Evolutionary conservation across 2,113 vertebrate genomes (phyloP).

Genomic region (Pelobates fuscus): DNA sequence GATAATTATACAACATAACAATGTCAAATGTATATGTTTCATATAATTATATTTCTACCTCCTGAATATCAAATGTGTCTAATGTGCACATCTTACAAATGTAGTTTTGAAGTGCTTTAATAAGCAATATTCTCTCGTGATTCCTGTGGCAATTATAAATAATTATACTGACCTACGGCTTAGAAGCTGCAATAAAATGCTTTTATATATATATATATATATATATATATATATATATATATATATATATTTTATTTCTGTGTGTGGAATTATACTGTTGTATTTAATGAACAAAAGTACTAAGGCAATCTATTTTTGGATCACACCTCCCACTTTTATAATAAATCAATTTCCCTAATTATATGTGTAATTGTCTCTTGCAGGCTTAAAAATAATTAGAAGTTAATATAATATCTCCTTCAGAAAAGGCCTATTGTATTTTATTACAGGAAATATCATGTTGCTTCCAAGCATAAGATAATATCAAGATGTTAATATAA

Average conservation of each 20-base stretch:
- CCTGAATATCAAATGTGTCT: slow-evolving; percentile 1
- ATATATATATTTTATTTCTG: not conserved
- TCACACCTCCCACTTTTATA: slow-evolving; percentile 8
- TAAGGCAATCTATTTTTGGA: slow-evolving; percentile 23
- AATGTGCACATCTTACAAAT: slow-evolving; percentile 25
- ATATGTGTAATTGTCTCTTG: slow-evolving; percentile 20
- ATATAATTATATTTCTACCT: slow-evolving; percentile 13
- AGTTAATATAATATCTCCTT: slow-evolving; percentile 10
- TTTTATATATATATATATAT: too few species aligned
- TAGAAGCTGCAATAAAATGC: slow-evolving; percentile 15
- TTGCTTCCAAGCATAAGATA: not conserved
- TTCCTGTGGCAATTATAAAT: slow-evolving; percentile 38
- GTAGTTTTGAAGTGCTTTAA: slow-evolving; percentile 33
- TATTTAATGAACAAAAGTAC: slow-evolving; percentile 39
- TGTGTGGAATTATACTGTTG: slow-evolving; percentile 11
- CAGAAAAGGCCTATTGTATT: not conserved
- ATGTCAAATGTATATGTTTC: slow-evolving; percentile 18
- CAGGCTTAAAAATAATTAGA: slow-evolving; percentile 24
- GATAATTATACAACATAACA: slow-evolving; percentile 23
- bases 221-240: too few species aligned
- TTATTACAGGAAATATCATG: not conserved
- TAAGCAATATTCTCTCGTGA: slow-evolving; percentile 37
- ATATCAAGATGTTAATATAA: not conserved
- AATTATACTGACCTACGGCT: slow-evolving; percentile 26
- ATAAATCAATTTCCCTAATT: slow-evolving; percentile 29